phyloP scores from a whole-genome alignment of 2,797 vertebrate genomes.

The Hippoglossus hippoglossus region DNA sequence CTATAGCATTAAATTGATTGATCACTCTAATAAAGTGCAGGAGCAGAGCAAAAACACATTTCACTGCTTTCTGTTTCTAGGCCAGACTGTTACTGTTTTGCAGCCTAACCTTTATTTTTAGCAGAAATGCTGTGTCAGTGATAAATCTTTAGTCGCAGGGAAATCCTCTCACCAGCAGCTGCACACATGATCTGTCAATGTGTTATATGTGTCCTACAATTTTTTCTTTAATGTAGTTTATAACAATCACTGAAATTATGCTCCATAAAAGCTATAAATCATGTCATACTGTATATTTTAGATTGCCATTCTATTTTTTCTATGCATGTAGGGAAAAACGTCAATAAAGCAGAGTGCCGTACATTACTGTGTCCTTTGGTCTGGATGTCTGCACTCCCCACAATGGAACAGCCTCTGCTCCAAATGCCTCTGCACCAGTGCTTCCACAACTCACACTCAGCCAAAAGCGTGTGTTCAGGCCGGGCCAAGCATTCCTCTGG shows the following conservation, averaged over 20 bases:
- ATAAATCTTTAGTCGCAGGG: background rate
- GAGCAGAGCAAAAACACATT: background rate
- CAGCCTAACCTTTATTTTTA: background rate
- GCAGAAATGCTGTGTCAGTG: background rate
- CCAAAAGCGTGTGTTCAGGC: conserved; percentile 1
- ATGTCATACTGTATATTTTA: no score
- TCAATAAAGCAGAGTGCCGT: no score
- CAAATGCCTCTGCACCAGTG: background rate
- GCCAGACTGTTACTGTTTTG: background rate
- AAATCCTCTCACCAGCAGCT: background rate
- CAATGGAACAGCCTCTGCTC: background rate
- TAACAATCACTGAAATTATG: no score
- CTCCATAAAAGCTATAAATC: no score
- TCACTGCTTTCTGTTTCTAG: background rate
- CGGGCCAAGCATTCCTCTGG: conserved; percentile 13
- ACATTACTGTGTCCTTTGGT: no score
- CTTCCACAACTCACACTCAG: conserved; percentile 18
- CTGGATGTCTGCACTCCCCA: no score
- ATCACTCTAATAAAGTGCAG: background rate
- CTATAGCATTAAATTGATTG: background rate
- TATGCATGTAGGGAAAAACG: no score
- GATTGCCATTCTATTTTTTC: no score
- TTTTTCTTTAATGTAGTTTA: no score
- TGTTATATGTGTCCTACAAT: background rate
- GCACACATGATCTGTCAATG: conserved; percentile 5